Base-by-base conservation (phyloP, 2,888 invertebrate species). In the Cheilosia vulpina region DNA sequence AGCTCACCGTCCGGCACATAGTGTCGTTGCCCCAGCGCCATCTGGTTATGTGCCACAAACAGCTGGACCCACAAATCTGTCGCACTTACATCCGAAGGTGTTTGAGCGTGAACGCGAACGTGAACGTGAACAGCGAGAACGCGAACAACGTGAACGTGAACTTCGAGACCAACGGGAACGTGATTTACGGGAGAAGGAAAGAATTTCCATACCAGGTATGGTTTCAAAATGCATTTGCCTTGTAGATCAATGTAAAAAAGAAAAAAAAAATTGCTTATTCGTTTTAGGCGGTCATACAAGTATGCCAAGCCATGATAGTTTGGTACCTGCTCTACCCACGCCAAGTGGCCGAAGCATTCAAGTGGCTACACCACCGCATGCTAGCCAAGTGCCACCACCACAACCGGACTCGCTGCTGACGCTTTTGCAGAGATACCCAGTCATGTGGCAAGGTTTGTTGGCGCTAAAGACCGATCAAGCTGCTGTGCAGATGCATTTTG, bases 401-500 rank as follows among this genome's bases (percentile, higher is more conserved):
- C 96, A 96, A 88, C 96, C 96, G 87, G 97, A 97, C 38, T 96
- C 96, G 71, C 93, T 97, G 88, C 94, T 96, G 88, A 96, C 96
- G 93, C 92, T 97, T 69, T 93, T 97, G 7, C 95, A 98, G 95
- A 95, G 97, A 78, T 98, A 98, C 93, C 98, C 98, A 11, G 96
- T 98, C 57, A 97, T 98, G 96, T 99, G 99, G 99, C 98, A 98
- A 93, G 98, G 99, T 1, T 93, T 97, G 82, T 93, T 99, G 88
- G 98, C 98, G 0, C 93, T 99, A 88, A 99, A 99, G 93, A 99
- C 98, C 92, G 99, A 99, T 93, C 97, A 97, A 89, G 98, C 98
- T 6, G 97, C 97, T 34, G 99, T 99, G 57, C 99, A 99, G 93
- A 99, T 99, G 99, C 98, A 99, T 93, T 98, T 98, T 93, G 98